Evolutionary conservation across 2,113 vertebrate genomes (phyloP).

Genomic region (Argyrosomus japonicus): DNA sequence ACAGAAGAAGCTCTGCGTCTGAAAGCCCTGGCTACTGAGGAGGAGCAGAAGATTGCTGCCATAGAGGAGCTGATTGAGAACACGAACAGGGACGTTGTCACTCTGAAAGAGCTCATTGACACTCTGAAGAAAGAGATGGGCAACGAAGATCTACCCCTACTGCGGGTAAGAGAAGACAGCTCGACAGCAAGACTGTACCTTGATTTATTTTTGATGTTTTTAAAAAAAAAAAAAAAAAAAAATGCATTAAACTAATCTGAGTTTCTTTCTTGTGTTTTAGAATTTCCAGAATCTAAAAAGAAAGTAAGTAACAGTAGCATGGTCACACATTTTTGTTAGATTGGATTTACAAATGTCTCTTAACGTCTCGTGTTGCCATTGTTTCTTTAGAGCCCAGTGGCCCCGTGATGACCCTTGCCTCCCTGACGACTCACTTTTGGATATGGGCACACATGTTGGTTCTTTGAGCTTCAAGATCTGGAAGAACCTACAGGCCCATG

Average conservation of each 20-base stretch:
- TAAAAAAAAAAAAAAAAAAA: neutral
- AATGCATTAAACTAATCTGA: slow-evolving; percentile 4
- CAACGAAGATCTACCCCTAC: slow-evolving; percentile 74
- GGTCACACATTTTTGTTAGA: neutral
- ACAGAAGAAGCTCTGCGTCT: slow-evolving; percentile 73
- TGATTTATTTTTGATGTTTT: neutral
- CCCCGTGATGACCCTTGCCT: slow-evolving; percentile 56
- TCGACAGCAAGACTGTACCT: neutral
- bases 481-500: slow-evolving; percentile 76
- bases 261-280: slow-evolving; percentile 60
- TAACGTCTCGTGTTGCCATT: neutral
- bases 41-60: slow-evolving; percentile 62
- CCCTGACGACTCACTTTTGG: slow-evolving; percentile 62
- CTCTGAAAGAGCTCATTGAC: slow-evolving; percentile 65
- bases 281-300: slow-evolving; percentile 80
- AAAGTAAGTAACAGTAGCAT: slow-evolving; percentile 69
- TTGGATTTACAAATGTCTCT: neutral
- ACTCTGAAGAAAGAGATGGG: slow-evolving; percentile 78
- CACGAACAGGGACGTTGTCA: slow-evolving; percentile 46
- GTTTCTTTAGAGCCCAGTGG: slow-evolving; percentile 77
- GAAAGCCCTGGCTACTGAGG: slow-evolving; percentile 68
- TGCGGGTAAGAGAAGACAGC: slow-evolving; percentile 64
- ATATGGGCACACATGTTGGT: slow-evolving; percentile 80
- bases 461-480: slow-evolving; percentile 81
- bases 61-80: slow-evolving; percentile 47